Evolutionary conservation across 2,797 vertebrate genomes (phyloP), one percentile per base, ranked within the genome.

Genomic region (Urosaurus nigricauda): DNA sequence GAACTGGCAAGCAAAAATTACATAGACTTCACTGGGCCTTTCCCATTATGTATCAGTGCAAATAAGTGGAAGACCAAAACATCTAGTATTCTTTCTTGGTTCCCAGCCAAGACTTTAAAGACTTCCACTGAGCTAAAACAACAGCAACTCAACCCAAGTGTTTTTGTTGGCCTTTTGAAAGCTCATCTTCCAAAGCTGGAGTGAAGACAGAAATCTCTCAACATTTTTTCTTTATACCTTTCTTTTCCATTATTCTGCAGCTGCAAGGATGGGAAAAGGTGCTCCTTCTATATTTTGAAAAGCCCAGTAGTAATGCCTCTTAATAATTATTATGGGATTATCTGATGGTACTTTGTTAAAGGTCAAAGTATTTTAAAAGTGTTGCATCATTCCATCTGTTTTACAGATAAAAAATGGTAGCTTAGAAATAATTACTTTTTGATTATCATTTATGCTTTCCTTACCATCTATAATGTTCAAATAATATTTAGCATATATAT

Each of bases 101-200:
- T 94, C 81, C 74, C 90, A 96, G 97, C 98, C 98, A 98, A 96
- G 95, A 94, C 97, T 98, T 97, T 97, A 97, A 97, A 96, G 97
- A 97, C 96, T 96, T 96, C 97, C 96, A 96, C 95, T 96, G 97
- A 97, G 97, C 97, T 97, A 96, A 97, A 98, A 98, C 97, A 98
- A 98, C 98, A 98, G 97, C 97, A 95, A 96, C 96, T 96, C 98
- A 97, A 97, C 97, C 97, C 98, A 89, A 87, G 96, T 97, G 97
- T 98, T 98, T 98, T 98, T 97, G 97, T 97, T 96, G 96, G 93
- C 94, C 94, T 94, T 97, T 97, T 95, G 37, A 89, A 91, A 91
- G 91, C 95, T 97, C 97, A 95, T 97, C 96, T 96, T 98, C 96
- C 96, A 96, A 96, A 97, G 53, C 0, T 1, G 95, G 94, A 89